Evolutionary conservation across 2,888 invertebrate species (phyloP).

Genomic region (Sympetrum striolatum): DNA sequence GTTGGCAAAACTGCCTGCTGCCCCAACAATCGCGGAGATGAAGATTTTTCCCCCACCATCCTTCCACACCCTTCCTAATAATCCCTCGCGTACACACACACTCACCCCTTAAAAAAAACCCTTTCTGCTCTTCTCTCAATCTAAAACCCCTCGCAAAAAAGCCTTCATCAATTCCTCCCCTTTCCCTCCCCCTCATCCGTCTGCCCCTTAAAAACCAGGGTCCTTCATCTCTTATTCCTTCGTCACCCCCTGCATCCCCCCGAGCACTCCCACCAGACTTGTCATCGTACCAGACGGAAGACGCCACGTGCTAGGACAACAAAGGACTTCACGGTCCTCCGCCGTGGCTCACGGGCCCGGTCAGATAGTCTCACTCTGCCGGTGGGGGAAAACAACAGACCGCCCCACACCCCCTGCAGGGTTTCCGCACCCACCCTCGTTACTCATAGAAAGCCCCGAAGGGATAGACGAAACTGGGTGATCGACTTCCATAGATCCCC

Average conservation of each 20-base stretch:
- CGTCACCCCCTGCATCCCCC: not conserved
- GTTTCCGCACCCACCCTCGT: not conserved
- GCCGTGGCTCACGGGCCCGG: not conserved
- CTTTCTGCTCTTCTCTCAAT: not conserved
- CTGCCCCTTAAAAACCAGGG: not conserved
- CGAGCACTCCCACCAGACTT: not conserved
- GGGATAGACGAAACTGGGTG: not conserved
- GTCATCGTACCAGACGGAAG: not conserved
- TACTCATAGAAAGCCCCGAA: not conserved
- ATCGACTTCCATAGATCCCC: not conserved
- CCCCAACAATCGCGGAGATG: constrained; percentile 10
- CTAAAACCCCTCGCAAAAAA: not conserved
- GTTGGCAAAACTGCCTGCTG: not conserved
- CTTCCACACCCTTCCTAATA: not conserved
- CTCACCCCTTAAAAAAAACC: not conserved
- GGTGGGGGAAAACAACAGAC: not conserved
- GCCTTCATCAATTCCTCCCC: not conserved
- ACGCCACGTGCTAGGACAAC: not conserved
- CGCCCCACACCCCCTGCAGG: not conserved
- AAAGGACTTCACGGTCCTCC: not conserved
- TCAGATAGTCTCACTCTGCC: not conserved
- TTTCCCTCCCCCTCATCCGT: not conserved
- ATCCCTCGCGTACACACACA: not conserved
- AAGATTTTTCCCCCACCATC: not conserved
- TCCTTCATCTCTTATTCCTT: constrained; percentile 9